phyloP scores from a whole-genome alignment of 2,888 invertebrate genomes.

The Lucinisca nassula region DNA sequence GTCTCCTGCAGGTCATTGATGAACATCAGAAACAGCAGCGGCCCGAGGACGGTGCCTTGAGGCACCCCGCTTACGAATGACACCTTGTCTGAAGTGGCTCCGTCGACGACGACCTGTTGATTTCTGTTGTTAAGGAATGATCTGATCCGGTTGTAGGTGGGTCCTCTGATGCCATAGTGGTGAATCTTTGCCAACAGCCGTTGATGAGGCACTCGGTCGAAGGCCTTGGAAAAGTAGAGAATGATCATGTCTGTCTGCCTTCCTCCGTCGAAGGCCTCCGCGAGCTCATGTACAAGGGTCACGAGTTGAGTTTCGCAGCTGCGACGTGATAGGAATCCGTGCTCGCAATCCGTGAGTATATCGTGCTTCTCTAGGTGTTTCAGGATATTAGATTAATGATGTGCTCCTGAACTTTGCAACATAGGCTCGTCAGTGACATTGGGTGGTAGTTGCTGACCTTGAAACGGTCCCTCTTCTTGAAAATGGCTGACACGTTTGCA shows the following conservation, averaged over 20 bases:
- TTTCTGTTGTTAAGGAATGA: background rate
- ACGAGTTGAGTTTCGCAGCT: background rate
- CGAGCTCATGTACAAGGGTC: background rate
- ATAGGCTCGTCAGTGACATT: background rate
- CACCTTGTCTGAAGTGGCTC: no score
- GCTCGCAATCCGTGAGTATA: background rate
- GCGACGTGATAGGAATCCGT: background rate
- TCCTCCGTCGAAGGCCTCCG: background rate
- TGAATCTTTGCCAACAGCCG: background rate
- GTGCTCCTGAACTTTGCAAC: no score
- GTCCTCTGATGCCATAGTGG: background rate
- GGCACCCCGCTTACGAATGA: background rate
- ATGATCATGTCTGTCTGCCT: background rate
- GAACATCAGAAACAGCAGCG: no score
- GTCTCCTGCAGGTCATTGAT: no score
- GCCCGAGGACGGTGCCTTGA: no score
- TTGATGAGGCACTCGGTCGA: background rate
- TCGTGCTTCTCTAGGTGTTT: background rate
- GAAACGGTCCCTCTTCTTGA: background rate
- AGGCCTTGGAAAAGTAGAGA: background rate
- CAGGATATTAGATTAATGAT: no score
- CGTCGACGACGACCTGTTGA: background rate
- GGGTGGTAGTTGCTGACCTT: conserved; percentile 11
- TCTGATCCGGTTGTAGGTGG: background rate
- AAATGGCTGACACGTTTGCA: background rate